A percentile compares a stretch with the other conserved stretches of the same genome.
These are phyloP conservation scores for Sylvicapra grimmia DNA, from an alignment of 2,113 vertebrate species.

Conservation along the genomic window DNA sequence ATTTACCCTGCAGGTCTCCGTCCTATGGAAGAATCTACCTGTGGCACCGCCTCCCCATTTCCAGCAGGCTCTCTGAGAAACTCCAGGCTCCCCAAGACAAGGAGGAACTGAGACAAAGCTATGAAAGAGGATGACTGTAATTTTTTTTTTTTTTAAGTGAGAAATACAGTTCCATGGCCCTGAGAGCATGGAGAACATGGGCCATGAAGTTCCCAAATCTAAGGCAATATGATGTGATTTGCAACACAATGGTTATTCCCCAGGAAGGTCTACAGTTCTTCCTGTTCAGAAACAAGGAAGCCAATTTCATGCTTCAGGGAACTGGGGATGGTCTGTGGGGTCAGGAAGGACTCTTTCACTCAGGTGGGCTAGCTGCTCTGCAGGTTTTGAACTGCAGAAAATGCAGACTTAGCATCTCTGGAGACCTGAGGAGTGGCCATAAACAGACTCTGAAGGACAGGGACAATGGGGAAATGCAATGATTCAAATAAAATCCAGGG, in stretches of 20 bases:
- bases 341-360: neutral
- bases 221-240: neutral
- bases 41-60: neutral
- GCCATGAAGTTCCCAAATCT: neutral
- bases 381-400: accelerated
- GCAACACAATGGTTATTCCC: neutral
- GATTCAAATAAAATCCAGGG: neutral
- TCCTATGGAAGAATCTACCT: accelerated
- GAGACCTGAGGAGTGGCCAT: neutral
- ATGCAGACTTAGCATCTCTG: accelerated
- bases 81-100: neutral
- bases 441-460: accelerated
- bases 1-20: accelerated
- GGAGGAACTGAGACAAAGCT: neutral
- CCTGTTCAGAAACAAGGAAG: neutral
- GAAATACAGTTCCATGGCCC: neutral
- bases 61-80: neutral
- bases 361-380: neutral
- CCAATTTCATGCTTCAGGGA: neutral
- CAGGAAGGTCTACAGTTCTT: neutral
- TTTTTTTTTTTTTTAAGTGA: neutral
- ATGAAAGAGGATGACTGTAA: neutral
- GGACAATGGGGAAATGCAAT: accelerated
- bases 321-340: neutral
- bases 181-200: neutral